These are phyloP conservation scores for Mormyrops boulengeri DNA, from an alignment of 2,797 vertebrate species.

Conservation along the genomic window DNA sequence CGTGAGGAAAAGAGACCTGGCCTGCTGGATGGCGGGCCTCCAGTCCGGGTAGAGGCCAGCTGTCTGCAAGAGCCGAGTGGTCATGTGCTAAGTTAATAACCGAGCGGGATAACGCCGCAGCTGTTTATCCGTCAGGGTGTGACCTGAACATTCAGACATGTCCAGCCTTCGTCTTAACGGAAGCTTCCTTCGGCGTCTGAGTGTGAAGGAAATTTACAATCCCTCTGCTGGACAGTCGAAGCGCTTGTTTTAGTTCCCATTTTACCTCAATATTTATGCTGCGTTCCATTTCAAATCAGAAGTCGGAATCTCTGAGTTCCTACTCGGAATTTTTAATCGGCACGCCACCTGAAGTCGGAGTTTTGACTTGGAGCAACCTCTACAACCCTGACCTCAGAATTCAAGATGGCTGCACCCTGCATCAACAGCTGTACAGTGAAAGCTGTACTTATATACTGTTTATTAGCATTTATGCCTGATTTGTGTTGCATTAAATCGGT, in stretches of 20 bases:
- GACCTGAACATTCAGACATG: neutral
- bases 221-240: neutral
- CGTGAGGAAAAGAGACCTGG: neutral
- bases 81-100: neutral
- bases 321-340: neutral
- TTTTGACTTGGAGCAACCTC: neutral
- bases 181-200: neutral
- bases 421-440: neutral
- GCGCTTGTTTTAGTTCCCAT: neutral
- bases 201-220: neutral
- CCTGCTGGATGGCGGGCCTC: neutral
- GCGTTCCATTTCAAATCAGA: neutral
- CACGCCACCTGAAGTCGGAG: neutral
- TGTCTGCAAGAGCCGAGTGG: neutral
- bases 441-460: neutral
- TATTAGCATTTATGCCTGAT: neutral
- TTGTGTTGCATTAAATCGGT: too few relatives aligned
- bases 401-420: neutral
- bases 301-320: neutral
- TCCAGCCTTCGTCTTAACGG: neutral
- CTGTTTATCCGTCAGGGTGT: neutral
- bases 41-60: neutral
- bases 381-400: neutral
- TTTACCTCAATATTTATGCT: neutral
- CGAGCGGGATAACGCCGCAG: neutral